phyloP scores from a whole-genome alignment of 2,113 vertebrate genomes.

The Ailurus styani region DNA sequence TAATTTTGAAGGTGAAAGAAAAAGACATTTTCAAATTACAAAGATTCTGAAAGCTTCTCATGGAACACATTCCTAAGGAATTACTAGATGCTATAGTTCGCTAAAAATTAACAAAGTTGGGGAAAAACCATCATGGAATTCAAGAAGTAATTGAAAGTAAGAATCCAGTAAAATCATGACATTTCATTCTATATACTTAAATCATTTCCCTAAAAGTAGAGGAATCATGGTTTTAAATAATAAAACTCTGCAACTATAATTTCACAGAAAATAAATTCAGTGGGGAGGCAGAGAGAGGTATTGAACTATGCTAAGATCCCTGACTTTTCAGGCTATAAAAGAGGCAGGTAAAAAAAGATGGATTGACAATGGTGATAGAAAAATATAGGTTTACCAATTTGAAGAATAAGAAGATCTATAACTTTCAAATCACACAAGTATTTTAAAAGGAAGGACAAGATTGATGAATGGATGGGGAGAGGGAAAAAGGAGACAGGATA shows the following conservation, averaged over 20 bases:
- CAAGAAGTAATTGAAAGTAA: slow-evolving; percentile 1
- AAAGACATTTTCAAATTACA: not conserved
- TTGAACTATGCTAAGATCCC: not conserved
- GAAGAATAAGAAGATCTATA: not conserved
- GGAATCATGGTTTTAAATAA: not conserved
- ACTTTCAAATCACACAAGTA: not conserved
- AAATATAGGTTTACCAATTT: not conserved
- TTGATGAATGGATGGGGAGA: not conserved
- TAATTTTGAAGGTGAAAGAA: not conserved
- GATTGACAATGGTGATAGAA: not conserved
- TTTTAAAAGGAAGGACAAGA: not conserved
- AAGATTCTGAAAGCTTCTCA: not conserved
- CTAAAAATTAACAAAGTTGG: not conserved
- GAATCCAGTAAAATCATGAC: not conserved
- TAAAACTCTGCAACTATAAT: not conserved
- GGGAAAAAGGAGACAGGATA: not conserved
- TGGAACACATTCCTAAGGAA: not conserved
- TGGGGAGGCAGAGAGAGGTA: not conserved
- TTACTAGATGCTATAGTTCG: not conserved
- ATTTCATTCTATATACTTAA: not conserved
- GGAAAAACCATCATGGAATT: not conserved
- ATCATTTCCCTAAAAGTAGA: not conserved
- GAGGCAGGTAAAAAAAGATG: not conserved
- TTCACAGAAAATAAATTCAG: not conserved
- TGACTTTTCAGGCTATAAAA: not conserved